Conservation (phyloP, 2,113 vertebrate genomes). For the Astur gentilis region DNA sequence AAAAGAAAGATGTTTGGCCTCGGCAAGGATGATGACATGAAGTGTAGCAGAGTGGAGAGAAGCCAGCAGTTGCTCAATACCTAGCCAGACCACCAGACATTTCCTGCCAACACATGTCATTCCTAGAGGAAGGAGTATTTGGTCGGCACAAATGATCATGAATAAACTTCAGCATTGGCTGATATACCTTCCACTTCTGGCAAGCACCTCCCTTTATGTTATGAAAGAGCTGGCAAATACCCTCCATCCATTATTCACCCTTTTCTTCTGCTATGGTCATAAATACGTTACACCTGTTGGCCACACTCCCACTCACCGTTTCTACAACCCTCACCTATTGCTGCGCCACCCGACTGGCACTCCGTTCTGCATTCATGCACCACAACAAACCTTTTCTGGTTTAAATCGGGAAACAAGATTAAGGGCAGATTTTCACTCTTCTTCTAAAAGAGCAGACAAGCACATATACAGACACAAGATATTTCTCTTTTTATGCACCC, state of each 20-base stretch:
- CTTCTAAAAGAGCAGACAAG: background rate
- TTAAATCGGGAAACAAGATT: background rate
- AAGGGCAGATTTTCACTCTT: background rate
- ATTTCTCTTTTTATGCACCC: background rate
- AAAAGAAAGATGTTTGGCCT: background rate
- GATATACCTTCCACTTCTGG: constrained; percentile 9
- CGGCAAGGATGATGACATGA: background rate
- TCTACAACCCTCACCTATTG: background rate
- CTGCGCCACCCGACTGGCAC: background rate
- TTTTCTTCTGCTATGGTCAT: background rate
- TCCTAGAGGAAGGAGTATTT: constrained; percentile 10
- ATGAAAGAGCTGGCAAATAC: constrained; percentile 13
- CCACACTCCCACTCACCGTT: background rate
- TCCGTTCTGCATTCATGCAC: background rate
- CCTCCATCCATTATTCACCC: background rate
- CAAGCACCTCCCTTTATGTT: background rate
- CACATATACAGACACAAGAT: background rate
- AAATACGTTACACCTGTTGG: background rate
- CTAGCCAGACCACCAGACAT: constrained; percentile 18
- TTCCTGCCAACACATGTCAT: background rate
- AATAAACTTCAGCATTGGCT: constrained; percentile 1
- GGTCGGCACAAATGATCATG: background rate
- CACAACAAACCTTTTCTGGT: background rate
- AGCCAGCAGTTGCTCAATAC: constrained; percentile 32
- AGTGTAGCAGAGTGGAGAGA: background rate